Evolutionary conservation across 2,888 invertebrate species (phyloP).

Genomic region (Aphidoletes aphidimyza): DNA sequence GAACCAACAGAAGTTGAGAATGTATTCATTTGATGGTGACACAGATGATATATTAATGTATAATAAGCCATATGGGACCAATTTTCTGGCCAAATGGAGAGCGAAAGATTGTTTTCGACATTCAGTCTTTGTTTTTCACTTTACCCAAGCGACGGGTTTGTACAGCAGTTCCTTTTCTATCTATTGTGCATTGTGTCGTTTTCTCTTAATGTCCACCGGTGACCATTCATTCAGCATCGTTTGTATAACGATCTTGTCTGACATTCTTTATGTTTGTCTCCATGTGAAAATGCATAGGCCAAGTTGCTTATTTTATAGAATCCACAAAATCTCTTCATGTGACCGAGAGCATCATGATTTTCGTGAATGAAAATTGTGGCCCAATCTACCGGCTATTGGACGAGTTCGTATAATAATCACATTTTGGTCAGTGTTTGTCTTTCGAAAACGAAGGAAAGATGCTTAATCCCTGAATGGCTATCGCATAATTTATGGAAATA

Average conservation of each 20-base stretch:
- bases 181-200: not conserved
- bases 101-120: conserved; percentile 36
- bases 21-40: conserved; percentile 46
- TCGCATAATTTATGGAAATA: conserved; percentile 46
- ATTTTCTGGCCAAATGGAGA: conserved; percentile 57
- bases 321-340: not conserved
- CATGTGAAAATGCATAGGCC: not conserved
- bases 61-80: conserved; percentile 58
- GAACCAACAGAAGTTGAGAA: conserved; percentile 15
- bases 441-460: not conserved
- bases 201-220: not conserved
- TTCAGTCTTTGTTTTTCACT: not conserved
- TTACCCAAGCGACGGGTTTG: not conserved
- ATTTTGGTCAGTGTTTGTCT: conserved; percentile 41
- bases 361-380: too few relatives aligned
- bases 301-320: conserved; percentile 44
- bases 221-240: too few relatives aligned
- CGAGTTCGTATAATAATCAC: conserved; percentile 25
- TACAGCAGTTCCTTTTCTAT: not conserved
- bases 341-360: too few relatives aligned
- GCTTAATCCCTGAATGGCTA: conserved; percentile 35
- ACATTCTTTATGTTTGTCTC: not conserved
- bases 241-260: conserved; percentile 11
- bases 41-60: conserved; percentile 55
- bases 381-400: not conserved